A percentile compares a stretch with the other conserved stretches of the same genome.
Conservation (phyloP, 2,888 invertebrate species). For the Andrena trimmerana region DNA sequence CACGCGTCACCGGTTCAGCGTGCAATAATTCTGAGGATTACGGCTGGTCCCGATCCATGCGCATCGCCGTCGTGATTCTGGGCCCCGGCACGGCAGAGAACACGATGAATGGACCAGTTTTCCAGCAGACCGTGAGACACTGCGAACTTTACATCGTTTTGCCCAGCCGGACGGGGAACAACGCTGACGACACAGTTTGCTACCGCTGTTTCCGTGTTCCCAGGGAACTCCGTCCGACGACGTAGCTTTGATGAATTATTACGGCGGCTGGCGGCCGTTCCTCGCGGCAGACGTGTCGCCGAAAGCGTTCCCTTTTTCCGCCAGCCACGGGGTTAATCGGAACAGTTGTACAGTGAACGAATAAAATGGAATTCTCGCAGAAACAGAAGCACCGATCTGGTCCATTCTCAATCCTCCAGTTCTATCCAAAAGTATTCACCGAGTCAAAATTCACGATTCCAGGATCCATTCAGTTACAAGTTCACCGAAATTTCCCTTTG, state of each 20-base stretch:
- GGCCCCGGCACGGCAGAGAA: constrained; percentile 10
- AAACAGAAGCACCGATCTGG: no score
- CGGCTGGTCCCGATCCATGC: constrained; percentile 25
- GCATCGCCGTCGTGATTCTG: neutral
- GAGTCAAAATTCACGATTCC: no score
- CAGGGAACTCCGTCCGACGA: neutral
- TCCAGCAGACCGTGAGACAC: constrained; percentile 57
- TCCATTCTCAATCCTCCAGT: no score
- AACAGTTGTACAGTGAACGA: no score
- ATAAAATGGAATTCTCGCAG: no score
- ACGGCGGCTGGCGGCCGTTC: constrained; percentile 7
- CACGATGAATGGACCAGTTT: constrained; percentile 59
- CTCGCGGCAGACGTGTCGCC: neutral
- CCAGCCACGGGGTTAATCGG: no score
- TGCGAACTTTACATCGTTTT: constrained; percentile 49
- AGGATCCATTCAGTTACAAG: no score
- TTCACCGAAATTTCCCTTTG: no score
- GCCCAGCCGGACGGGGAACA: constrained; percentile 41
- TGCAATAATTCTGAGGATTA: constrained; percentile 57
- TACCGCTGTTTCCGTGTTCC: constrained; percentile 25
- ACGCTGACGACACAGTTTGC: constrained; percentile 52
- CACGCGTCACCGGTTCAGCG: constrained; percentile 37
- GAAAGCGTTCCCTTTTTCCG: neutral
- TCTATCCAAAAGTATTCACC: no score
- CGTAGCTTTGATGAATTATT: constrained; percentile 48